Evolutionary conservation across 2,113 vertebrate species (phyloP).

Genomic region (Amphilophus citrinellus): DNA sequence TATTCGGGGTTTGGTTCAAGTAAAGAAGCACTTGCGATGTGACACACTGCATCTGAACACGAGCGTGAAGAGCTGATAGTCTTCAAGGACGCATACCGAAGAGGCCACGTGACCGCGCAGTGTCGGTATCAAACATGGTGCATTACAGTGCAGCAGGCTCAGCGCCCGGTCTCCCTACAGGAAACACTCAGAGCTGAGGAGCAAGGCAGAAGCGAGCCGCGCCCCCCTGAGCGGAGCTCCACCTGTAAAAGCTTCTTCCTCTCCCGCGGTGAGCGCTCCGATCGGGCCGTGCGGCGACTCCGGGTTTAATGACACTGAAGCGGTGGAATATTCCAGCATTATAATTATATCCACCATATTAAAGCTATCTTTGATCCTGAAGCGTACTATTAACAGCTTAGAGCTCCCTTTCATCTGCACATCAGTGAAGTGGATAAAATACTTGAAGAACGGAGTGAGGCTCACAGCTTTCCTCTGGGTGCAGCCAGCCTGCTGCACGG

Average conservation of each 20-base stretch:
- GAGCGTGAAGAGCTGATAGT: neutral
- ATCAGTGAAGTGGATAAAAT: conserved; percentile 32
- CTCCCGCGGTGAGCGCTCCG: neutral
- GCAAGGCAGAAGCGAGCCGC: too few relatives aligned
- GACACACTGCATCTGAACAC: neutral
- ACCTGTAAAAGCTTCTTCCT: conserved; percentile 2
- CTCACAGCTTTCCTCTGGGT: conserved; percentile 28
- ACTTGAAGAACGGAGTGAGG: neutral
- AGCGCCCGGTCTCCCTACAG: too few relatives aligned
- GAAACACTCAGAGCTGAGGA: too few relatives aligned
- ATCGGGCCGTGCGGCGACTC: neutral
- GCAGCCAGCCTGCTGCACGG: neutral
- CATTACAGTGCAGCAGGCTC: neutral
- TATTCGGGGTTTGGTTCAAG: neutral
- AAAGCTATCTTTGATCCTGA: neutral
- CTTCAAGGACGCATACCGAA: neutral
- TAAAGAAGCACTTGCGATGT: neutral
- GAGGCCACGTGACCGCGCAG: neutral
- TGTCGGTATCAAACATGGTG: neutral
- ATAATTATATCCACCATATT: conserved; percentile 14
- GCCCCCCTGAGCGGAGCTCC: neutral
- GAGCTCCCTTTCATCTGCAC: conserved; percentile 27
- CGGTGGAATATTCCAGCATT: neutral
- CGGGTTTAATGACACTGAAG: neutral
- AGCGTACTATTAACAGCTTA: conserved; percentile 7